Evolutionary conservation across 1,140 invertebrate species (phyloP), one percentile per base, ranked within the genome.

Genomic region (Drosophila oshimai): DNA sequence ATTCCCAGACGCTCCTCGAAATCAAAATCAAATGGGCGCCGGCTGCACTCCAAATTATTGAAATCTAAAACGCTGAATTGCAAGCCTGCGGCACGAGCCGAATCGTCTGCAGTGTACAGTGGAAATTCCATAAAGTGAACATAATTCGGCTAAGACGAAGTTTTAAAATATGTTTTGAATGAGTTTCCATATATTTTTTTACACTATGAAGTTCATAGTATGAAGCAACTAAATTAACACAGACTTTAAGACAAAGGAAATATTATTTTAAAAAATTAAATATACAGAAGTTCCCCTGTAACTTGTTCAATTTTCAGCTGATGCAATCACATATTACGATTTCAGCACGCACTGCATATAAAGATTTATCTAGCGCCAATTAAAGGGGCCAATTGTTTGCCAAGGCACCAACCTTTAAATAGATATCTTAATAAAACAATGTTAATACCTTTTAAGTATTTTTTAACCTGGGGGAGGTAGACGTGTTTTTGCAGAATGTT

Each of bases 11-110:
- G 18, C 28, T 31, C 20, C 64, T 70, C 67, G 29, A 24, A 31
- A 28, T 70, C 50, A 7, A 18, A 22, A 50, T 67, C 6, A 36
- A 69, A 65, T 64, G 24, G 61, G 20, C 26, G 60, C 26, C 58
- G 20, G 0, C 12, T 3, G 29, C 53, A 41, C 41, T 34, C 76
- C 0, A 93, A 93, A 86, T 95, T 95, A 3, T 94, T 60, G 57
- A 95, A 93, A 41, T 95, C 94, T 0, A 93, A 91, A 15, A 94
- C 91, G 64, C 97, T 92, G 46, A 95, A 92, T 41, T 20, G 37
- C 3, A 93, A 72, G 94, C 94, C 17, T 96, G 90, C 37, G 96
- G 74, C 26, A 31, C 60, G 17, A 36, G 94, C 94, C 96, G 95
- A 97, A 53, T 95, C 4, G 4, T 44, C 9, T 28, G 20, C 37